Base-by-base conservation (phyloP, 2,888 invertebrate species). In the Dascillus cervinus region DNA sequence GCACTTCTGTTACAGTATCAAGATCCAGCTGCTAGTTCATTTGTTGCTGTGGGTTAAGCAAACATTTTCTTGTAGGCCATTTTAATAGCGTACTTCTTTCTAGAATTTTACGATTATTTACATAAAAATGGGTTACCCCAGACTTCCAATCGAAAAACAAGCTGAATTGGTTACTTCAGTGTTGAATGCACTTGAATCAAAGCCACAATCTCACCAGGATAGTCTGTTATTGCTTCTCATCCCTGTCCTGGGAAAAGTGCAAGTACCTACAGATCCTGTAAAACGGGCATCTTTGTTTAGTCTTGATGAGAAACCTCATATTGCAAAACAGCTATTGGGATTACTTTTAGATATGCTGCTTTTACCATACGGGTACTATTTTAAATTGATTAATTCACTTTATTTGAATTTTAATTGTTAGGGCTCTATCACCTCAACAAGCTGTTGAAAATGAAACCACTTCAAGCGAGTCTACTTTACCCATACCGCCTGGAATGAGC, bases 51-150 rank as follows among this genome's bases (percentile, higher is more conserved):
- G 68, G 71, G 77, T 71, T 4, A 11, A 19, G 5, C 10, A n/a
- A 9, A 30, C 11, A 32, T 24, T 36, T 31, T 8, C 13, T 3
- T 6, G 19, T 17, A 6, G 22, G 6, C 11, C 11, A n/a, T n/a
- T 26, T 17, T 4, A 20, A 4, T 9, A 33, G 23, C 11, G 13
- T 24, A 22, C 29, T 23, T 33, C n/a, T 24, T 73, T 73, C 11
- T 69, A 91, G 83, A 95, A 95, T 64, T 94, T 95, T 58, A 79
- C 89, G 6, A 87, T 94, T 33, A 88, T 95, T 50, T 95, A 94
- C 60, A 82, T 95, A 40, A 90, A 88, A 56, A 76, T 90, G 75
- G 94, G 94, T 4, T 94, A 79, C 65, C 89, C 91, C 1, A 72
- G 94, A 29, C 65, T 92, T 48, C 73, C 81, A 6, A 65, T 75